phyloP scores from a whole-genome alignment of 2,888 invertebrate genomes.

The Scrobipalpa atriplicella region DNA sequence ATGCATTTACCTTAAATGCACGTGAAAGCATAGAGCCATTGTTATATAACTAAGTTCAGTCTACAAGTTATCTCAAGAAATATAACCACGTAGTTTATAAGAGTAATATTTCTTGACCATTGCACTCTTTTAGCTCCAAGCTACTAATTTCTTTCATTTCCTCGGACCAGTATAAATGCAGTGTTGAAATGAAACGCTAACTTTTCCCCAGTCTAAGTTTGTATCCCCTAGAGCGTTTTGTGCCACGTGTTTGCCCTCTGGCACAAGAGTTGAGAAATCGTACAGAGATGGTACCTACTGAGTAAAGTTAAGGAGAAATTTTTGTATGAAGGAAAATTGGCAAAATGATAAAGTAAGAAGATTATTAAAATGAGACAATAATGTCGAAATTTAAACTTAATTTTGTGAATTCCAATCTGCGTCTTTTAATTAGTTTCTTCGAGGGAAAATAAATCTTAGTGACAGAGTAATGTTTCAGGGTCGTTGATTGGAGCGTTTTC shows the following conservation, averaged over 20 bases:
- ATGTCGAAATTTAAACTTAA: too few species aligned
- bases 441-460: too few species aligned
- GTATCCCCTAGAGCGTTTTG: neutral
- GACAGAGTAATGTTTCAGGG: too few species aligned
- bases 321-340: too few species aligned
- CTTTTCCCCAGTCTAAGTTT: neutral
- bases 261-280: too few species aligned
- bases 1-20: neutral
- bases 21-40: conserved; percentile 5
- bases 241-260: neutral
- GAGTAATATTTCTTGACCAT: conserved; percentile 11
- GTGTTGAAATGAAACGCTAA: conserved; percentile 2
- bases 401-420: too few species aligned
- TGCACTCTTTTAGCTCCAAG: neutral
- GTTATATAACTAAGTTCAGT: conserved; percentile 2
- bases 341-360: too few species aligned
- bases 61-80: neutral
- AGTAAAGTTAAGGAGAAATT: too few species aligned
- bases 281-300: too few species aligned
- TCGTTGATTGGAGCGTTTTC: too few species aligned
- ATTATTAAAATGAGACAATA: too few species aligned
- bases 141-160: neutral
- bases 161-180: neutral
- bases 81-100: conserved; percentile 11
- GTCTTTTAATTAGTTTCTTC: too few species aligned